Evolutionary conservation across 2,888 invertebrate genomes (phyloP), one percentile per base, ranked within the genome.

Genomic region (Deroplatys truncata): DNA sequence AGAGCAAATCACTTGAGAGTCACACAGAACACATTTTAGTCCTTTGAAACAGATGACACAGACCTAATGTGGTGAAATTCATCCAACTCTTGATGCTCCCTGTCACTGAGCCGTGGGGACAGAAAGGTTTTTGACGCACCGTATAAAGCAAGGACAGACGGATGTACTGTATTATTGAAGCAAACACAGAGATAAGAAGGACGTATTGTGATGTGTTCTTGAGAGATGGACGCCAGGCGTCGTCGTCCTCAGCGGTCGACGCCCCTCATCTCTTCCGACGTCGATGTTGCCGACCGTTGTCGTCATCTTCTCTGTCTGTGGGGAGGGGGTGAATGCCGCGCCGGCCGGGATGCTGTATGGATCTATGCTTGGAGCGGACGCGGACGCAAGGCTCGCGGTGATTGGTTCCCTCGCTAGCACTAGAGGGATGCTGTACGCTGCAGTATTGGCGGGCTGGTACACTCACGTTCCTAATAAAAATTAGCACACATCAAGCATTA

Each of bases 271-370:
- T 43, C 85, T 85, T 43, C 85, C 28, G 29, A 35, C 29, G 85
- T 35, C 29, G 85, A 28, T 28, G 85, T 35, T 28, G 85, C 29
- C 85, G 85, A 16, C 82, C 49, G 49, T 87, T 83, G 43, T 83
- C 83, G 87, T 87, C 87, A 31, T 87, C 87, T 87, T 83, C 31
- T 72, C 56, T 72, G 20, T 16, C 56, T 72, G 20, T 72, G 56
- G 56, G 43, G 84, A 88, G 84, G 88, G 88, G 88, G 82, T 56
- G 84, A 84, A 31, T n/a, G 88, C 84, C 84, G 89, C 82, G 89
- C 56, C 86, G 89, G 43, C 88, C 83, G 72, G 90, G 90, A 90
- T 89, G 90, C 90, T 90, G 90, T 90, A 89, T 90, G 90, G 90
- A 90, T 90, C 90, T 88, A 72, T 72, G 56, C 56, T 72, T 20